Percentiles rank a stretch among this genome's conserved stretches.
Evolutionary conservation across 1,140 invertebrate genomes (phyloP).

Genomic region (Helicoverpa zea): DNA sequence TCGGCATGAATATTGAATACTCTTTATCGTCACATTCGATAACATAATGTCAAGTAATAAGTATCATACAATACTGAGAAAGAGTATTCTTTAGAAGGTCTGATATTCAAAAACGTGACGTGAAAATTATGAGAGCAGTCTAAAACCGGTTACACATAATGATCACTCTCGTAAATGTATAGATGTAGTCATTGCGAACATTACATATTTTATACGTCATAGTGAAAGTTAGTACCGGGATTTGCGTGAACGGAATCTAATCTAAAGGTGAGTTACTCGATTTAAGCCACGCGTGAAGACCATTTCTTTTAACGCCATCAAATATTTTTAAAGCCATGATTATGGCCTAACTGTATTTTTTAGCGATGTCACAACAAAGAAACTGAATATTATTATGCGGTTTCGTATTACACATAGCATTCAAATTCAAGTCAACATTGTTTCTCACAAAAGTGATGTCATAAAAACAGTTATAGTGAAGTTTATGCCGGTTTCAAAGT

Average conservation of each 20-base stretch:
- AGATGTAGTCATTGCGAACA: constrained; percentile 33
- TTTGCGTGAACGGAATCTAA: constrained; percentile 30
- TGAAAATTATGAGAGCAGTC: constrained; percentile 20
- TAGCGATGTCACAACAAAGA: constrained; percentile 40
- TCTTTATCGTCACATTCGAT: neutral
- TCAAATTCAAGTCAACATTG: constrained; percentile 22
- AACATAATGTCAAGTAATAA: neutral
- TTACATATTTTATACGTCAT: constrained; percentile 42
- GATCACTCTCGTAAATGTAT: neutral
- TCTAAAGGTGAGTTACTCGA: constrained; percentile 26
- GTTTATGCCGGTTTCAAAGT: neutral
- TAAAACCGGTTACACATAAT: constrained; percentile 32
- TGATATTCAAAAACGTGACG: neutral
- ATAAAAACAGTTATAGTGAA: constrained; percentile 20
- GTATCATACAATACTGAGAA: neutral
- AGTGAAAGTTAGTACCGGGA: constrained; percentile 1
- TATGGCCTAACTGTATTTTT: constrained; percentile 41
- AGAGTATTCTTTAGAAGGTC: neutral
- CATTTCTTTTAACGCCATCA: constrained; percentile 26
- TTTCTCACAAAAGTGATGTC: constrained; percentile 24
- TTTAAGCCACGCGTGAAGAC: constrained; percentile 14
- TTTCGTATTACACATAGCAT: constrained; percentile 30
- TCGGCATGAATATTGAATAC: neutral
- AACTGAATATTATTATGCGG: constrained; percentile 11
- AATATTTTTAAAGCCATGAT: constrained; percentile 10